A percentile compares a stretch with the other conserved stretches of the same genome.
Conservation (phyloP, 2,797 vertebrate species). For the Kryptolebias ocellatus region DNA sequence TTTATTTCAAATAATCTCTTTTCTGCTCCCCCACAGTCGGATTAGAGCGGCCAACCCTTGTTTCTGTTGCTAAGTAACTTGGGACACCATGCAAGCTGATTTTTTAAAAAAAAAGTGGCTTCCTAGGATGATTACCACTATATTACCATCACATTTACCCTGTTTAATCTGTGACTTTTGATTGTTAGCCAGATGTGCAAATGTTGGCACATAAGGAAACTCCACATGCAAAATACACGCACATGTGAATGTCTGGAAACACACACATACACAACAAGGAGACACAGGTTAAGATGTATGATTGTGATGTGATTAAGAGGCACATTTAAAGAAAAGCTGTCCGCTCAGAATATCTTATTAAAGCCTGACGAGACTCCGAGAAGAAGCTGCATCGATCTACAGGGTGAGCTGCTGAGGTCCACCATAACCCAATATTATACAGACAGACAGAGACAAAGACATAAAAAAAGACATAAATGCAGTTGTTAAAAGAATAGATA, state of each 20-base stretch:
- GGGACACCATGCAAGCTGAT: slow-evolving; percentile 42
- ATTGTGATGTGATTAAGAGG: slow-evolving; percentile 80
- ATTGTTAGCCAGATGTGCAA: slow-evolving; percentile 32
- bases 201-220: slow-evolving; percentile 23
- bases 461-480: not conserved
- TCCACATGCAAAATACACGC: not conserved
- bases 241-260: slow-evolving; percentile 15
- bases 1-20: slow-evolving; percentile 29
- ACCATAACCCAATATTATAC: slow-evolving; percentile 72
- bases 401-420: slow-evolving; percentile 65
- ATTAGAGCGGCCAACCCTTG: slow-evolving; percentile 46
- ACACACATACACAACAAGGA: slow-evolving; percentile 23
- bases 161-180: slow-evolving; percentile 17
- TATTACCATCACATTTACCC: slow-evolving; percentile 27
- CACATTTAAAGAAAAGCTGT: slow-evolving; percentile 81
- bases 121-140: slow-evolving; percentile 35
- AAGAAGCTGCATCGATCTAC: slow-evolving; percentile 78
- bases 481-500: slow-evolving; percentile 18
- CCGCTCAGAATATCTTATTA: slow-evolving; percentile 83
- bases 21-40: slow-evolving; percentile 38
- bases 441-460: slow-evolving; percentile 25
- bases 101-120: slow-evolving; percentile 49
- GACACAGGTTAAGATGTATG: slow-evolving; percentile 69
- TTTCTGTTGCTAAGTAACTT: slow-evolving; percentile 69
- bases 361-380: slow-evolving; percentile 69